Evolutionary conservation across 2,113 vertebrate genomes (phyloP).

Genomic region (Candoia aspera): DNA sequence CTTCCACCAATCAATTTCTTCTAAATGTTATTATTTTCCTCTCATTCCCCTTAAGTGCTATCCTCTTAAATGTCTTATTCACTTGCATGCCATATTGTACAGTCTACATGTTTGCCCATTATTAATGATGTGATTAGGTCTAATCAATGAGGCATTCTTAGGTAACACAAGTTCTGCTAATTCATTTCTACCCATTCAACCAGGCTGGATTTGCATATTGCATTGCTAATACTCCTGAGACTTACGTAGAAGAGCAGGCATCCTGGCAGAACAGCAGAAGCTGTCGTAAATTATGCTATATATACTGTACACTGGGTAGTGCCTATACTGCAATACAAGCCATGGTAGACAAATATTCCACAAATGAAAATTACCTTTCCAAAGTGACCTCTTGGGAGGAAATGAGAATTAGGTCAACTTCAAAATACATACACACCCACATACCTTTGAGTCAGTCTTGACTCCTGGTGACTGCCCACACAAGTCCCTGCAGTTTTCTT

Average conservation of each 20-base stretch:
- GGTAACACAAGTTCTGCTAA: background rate
- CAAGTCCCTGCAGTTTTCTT: background rate
- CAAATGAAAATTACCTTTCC: background rate
- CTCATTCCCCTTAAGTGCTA: background rate
- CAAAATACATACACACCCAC: background rate
- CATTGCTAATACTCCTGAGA: too few species aligned
- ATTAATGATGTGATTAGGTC: background rate
- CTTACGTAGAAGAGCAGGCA: background rate
- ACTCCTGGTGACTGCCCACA: too few species aligned
- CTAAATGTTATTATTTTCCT: too few species aligned
- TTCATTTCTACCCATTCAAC: background rate
- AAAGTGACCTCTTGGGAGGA: background rate
- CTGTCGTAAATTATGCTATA: background rate
- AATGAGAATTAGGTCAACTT: background rate
- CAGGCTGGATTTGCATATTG: background rate
- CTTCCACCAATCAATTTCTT: too few species aligned
- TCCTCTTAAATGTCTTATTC: background rate
- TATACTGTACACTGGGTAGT: background rate
- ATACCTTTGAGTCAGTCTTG: too few species aligned
- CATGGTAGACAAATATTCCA: background rate
- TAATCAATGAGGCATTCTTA: slow-evolving; percentile 12
- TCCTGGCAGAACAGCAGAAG: background rate
- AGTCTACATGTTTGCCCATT: background rate
- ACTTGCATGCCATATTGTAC: background rate
- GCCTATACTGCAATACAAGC: background rate